phyloP scores from a whole-genome alignment of 2,797 vertebrate species.

The Schizothorax lantsangensis region DNA sequence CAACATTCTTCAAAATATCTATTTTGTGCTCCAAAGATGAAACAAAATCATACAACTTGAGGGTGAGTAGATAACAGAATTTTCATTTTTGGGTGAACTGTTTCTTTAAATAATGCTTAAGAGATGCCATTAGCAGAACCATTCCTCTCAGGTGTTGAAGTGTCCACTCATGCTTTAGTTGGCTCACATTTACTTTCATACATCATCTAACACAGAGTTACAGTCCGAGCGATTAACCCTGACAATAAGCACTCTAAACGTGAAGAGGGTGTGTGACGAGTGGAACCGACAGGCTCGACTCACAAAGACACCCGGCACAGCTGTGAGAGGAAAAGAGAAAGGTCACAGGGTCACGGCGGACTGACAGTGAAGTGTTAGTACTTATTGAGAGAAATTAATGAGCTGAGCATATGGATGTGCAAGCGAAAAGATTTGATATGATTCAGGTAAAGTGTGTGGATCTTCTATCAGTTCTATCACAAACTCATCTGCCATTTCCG shows the following conservation, averaged over 20 bases:
- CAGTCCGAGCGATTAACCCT: slow-evolving; percentile 18
- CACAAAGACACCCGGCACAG: slow-evolving; percentile 29
- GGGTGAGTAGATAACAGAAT: too few species aligned
- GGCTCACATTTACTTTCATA: background rate
- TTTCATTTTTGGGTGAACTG: too few species aligned
- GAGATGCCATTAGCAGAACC: background rate
- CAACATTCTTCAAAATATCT: too few species aligned
- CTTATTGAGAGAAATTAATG: background rate
- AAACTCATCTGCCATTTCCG: background rate
- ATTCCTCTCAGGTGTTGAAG: background rate
- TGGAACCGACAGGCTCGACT: slow-evolving; percentile 7
- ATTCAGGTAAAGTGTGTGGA: background rate
- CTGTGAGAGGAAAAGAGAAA: slow-evolving; percentile 10
- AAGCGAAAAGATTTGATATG: background rate
- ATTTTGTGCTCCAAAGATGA: too few species aligned
- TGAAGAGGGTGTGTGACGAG: slow-evolving; percentile 44
- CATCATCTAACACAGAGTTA: background rate
- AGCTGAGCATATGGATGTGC: background rate
- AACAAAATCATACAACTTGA: too few species aligned
- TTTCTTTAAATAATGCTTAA: background rate
- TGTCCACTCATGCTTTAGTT: background rate
- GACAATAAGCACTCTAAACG: background rate
- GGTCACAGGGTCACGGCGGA: slow-evolving; percentile 4
- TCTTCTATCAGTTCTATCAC: background rate
- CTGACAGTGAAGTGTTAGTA: background rate